These are phyloP conservation scores for Mylabris phalerata DNA, from an alignment of 1,140 invertebrate species.

Conservation along the genomic window DNA sequence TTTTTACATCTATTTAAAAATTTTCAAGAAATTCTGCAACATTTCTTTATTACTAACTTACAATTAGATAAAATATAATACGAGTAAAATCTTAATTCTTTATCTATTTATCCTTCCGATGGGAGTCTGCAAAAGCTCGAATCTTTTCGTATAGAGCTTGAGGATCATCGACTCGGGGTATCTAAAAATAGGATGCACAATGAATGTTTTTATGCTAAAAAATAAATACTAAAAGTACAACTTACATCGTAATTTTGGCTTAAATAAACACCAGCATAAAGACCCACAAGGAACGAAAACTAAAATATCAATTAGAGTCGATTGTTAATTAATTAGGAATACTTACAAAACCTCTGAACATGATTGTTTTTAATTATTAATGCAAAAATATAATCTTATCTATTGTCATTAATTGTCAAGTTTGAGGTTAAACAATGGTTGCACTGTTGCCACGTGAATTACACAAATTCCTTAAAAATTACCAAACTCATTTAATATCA, in stretches of 20 bases:
- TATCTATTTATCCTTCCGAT: constrained; percentile 48
- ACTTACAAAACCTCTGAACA: constrained; percentile 38
- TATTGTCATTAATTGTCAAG: not conserved
- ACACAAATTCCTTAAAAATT: no score
- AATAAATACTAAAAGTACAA: not conserved
- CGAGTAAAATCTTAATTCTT: constrained; percentile 21
- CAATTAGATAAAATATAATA: constrained; percentile 1
- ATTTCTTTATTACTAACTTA: not conserved
- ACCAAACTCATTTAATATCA: no score
- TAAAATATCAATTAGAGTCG: not conserved
- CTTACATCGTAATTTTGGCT: constrained; percentile 76
- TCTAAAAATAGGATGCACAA: constrained; percentile 48
- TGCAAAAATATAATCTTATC: not conserved
- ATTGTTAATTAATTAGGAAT: not conserved
- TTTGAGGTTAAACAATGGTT: no score
- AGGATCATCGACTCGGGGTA: constrained; percentile 76
- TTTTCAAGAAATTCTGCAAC: not conserved
- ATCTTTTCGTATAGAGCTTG: constrained; percentile 58
- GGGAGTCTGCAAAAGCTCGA: constrained; percentile 60
- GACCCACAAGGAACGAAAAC: constrained; percentile 65
- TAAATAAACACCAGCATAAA: constrained; percentile 74
- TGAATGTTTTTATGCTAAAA: constrained; percentile 8
- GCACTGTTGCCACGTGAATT: no score
- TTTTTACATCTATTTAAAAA: constrained; percentile 7
- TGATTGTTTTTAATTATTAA: constrained; percentile 7